Evolutionary conservation across 1,140 invertebrate genomes (phyloP).

Genomic region (Copidosoma floridanum): DNA sequence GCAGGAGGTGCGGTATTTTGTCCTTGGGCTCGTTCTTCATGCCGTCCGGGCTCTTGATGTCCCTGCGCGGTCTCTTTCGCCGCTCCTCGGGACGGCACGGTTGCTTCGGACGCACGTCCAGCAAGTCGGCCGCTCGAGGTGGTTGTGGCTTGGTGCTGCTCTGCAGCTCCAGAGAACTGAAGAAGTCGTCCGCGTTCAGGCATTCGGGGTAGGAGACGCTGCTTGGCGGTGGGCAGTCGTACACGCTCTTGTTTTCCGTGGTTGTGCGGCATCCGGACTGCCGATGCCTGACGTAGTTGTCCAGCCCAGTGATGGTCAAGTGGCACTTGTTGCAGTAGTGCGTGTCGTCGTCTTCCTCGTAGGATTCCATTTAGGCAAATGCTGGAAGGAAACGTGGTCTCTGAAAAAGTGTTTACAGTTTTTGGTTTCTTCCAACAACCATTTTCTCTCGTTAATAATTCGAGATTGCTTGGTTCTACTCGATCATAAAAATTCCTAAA

Average conservation of each 20-base stretch:
- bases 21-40: conserved; percentile 36
- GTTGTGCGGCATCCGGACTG: conserved; percentile 62
- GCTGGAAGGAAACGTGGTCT: no score
- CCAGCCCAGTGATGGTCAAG: conserved; percentile 72
- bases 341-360: conserved; percentile 67
- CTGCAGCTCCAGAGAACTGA: conserved; percentile 79
- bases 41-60: conserved; percentile 35
- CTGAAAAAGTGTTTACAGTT: no score
- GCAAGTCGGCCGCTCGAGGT: conserved; percentile 41
- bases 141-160: conserved; percentile 65
- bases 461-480: no score
- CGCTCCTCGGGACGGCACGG: conserved; percentile 51
- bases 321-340: conserved; percentile 86
- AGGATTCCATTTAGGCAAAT: conserved; percentile 45
- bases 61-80: conserved; percentile 34
- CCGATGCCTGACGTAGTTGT: conserved; percentile 79
- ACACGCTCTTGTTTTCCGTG: conserved; percentile 39
- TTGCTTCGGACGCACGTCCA: conserved; percentile 43
- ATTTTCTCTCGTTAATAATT: no score
- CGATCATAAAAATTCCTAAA: no score
- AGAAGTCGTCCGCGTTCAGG: conserved; percentile 78
- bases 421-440: no score
- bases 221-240: conserved; percentile 28
- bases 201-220: conserved; percentile 55
- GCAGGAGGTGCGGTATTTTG: conserved; percentile 40